Conservation (phyloP, 2,113 vertebrate species). For the Coptodon bakossiorum region DNA sequence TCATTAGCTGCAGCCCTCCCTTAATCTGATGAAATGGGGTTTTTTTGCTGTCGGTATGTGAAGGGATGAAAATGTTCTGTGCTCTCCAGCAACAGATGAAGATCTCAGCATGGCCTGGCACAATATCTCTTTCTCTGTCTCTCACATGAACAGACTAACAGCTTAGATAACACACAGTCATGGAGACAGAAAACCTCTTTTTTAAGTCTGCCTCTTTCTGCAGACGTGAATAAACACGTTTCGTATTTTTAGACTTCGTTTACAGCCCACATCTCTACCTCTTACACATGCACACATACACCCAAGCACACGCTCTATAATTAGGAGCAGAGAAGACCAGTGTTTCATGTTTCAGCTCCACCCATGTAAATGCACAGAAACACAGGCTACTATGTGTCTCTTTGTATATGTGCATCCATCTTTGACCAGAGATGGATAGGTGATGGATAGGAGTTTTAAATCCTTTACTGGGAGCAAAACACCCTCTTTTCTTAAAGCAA, state of each 20-base stretch:
- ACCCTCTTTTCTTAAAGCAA: conserved; percentile 12
- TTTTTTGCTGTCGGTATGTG: background rate
- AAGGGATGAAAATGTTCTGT: background rate
- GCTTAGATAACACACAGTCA: conserved; percentile 12
- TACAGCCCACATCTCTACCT: conserved; percentile 10
- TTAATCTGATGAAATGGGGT: background rate
- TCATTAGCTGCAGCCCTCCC: background rate
- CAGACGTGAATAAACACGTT: conserved; percentile 7
- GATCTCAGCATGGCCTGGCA: conserved; percentile 57
- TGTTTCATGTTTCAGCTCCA: conserved; percentile 48
- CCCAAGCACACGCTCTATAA: conserved; percentile 43
- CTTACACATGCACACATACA: background rate
- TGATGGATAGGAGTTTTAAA: conserved; percentile 20
- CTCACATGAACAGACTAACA: background rate
- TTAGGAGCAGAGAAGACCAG: conserved; percentile 30
- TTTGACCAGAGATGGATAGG: background rate
- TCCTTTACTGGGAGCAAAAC: conserved; percentile 5
- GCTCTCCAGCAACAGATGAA: conserved; percentile 55
- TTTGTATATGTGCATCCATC: background rate
- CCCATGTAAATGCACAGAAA: conserved; percentile 2
- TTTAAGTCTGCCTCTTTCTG: background rate
- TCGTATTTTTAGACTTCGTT: conserved; percentile 42
- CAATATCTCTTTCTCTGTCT: background rate
- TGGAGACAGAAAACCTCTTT: background rate
- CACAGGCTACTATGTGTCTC: background rate